Base-by-base conservation (phyloP, 1,140 invertebrate species). In the Acromyrmex heyeri region DNA sequence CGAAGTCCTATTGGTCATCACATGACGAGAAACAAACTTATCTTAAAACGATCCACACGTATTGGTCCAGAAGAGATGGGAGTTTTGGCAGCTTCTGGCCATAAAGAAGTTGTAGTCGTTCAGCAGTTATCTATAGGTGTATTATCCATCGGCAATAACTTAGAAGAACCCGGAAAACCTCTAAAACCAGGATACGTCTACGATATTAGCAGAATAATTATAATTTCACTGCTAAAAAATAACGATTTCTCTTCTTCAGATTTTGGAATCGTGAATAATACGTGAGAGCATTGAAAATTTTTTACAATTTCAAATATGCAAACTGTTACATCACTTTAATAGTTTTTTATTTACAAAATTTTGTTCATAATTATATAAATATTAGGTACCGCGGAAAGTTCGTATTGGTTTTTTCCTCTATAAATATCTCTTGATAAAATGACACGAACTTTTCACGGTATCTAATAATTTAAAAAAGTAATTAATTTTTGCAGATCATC, bases 1-100 rank as follows among this genome's bases (percentile, higher is more conserved):
- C 95, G 48, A 88, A 97, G 98, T 87, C 95, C 96, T 48, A 95
- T 98, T 86, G 99, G 98, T 18, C 97, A 96, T 91, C 98, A 99
- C 92, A 97, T 99, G 77, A 64, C 93, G 70, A 92, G 94, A 90
- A 96, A 96, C 7, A 93, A 96, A 67, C 87, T 96, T 14, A 94
- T 98, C 27, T 93, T 98, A 8, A 30, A 64, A 0, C 1, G 16
- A 18, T 91, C 93, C 1, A 96, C 96, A 44, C 93, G 95, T 78
- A 95, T 99, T 24, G 96, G 96, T 2, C 96, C 98, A n/a, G 95
- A 96, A 7, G 97, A 98, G 92, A 94, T 98, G 69, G 98, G 98
- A 57, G 95, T 99, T 18, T 92, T 99, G 75, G 97, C 98, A 53
- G 96, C 97, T 62, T 96, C 97, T 79, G 98, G 98, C 16, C 95